Evolutionary conservation across 2,113 vertebrate genomes (phyloP).

Genomic region (Xiphophorus couchianus): DNA sequence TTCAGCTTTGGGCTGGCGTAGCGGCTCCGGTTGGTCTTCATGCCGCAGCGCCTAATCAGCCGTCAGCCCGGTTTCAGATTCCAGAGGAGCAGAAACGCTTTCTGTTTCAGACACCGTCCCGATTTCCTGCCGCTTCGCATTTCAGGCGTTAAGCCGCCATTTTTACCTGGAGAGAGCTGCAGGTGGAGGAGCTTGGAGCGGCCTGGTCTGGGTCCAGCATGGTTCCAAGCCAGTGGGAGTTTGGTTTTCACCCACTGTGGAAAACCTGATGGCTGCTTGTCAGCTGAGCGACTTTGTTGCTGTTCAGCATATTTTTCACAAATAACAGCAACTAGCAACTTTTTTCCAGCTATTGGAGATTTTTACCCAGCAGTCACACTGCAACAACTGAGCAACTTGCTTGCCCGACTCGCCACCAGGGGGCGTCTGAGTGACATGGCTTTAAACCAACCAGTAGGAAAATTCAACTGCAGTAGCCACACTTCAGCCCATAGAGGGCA

Average conservation of each 20-base stretch:
- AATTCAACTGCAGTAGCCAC: no score
- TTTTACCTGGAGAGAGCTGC: constrained; percentile 36
- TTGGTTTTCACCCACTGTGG: neutral
- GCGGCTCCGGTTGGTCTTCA: constrained; percentile 33
- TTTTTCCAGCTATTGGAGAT: no score
- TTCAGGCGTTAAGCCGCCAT: constrained; percentile 40
- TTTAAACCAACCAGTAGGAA: no score
- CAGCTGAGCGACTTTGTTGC: neutral
- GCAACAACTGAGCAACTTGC: no score
- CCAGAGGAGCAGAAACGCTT: constrained; percentile 21
- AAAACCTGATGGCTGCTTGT: neutral
- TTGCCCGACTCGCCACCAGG: no score
- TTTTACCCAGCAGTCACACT: no score
- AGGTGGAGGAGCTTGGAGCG: no score
- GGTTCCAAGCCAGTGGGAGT: constrained; percentile 41
- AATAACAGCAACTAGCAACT: no score
- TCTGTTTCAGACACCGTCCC: constrained; percentile 32
- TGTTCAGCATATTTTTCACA: no score
- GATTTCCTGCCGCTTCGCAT: constrained; percentile 51
- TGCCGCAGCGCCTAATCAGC: constrained; percentile 32
- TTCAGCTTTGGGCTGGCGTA: constrained; percentile 8
- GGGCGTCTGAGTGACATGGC: no score
- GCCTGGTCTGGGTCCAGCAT: neutral
- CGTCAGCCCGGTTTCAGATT: constrained; percentile 60
- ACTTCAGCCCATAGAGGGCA: no score